phyloP scores from a whole-genome alignment of 2,888 invertebrate genomes.

The Hypomecis atomaria region DNA sequence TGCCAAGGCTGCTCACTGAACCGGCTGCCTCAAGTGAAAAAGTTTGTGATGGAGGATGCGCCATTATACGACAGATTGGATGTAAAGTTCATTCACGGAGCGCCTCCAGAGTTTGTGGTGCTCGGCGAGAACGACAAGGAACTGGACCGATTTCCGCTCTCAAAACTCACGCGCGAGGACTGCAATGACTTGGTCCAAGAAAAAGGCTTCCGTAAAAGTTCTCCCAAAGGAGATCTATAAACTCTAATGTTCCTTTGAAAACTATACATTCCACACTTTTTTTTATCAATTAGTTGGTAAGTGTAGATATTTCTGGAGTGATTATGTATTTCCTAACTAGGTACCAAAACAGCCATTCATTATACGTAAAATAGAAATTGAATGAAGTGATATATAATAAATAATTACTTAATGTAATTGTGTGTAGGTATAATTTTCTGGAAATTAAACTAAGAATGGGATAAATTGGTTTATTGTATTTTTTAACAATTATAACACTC shows the following conservation, averaged over 20 bases:
- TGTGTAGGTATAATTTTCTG: neutral
- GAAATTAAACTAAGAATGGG: conserved; percentile 27
- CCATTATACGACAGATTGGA: conserved; percentile 85
- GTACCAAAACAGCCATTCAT: neutral
- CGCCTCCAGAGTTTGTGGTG: conserved; percentile 86
- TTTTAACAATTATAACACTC: conserved; percentile 14
- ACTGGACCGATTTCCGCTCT: conserved; percentile 86
- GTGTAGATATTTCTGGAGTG: neutral
- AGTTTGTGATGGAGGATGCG: conserved; percentile 88
- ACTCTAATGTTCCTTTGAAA: conserved; percentile 1
- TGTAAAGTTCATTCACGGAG: conserved; percentile 88
- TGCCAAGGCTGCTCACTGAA: conserved; percentile 89
- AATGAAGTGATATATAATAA: no score
- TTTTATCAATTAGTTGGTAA: conserved; percentile 4
- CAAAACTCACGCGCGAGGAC: conserved; percentile 83
- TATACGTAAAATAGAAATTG: neutral
- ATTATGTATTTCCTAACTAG: neutral
- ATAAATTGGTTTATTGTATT: conserved; percentile 39
- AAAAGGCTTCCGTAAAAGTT: conserved; percentile 84
- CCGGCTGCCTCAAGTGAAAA: conserved; percentile 86
- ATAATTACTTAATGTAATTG: no score
- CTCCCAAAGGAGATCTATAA: conserved; percentile 63
- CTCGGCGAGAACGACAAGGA: conserved; percentile 84
- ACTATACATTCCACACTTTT: conserved; percentile 16
- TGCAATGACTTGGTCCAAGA: conserved; percentile 87